Evolutionary conservation across 2,888 invertebrate species (phyloP).

Genomic region (Drosophila kambysellisi): DNA sequence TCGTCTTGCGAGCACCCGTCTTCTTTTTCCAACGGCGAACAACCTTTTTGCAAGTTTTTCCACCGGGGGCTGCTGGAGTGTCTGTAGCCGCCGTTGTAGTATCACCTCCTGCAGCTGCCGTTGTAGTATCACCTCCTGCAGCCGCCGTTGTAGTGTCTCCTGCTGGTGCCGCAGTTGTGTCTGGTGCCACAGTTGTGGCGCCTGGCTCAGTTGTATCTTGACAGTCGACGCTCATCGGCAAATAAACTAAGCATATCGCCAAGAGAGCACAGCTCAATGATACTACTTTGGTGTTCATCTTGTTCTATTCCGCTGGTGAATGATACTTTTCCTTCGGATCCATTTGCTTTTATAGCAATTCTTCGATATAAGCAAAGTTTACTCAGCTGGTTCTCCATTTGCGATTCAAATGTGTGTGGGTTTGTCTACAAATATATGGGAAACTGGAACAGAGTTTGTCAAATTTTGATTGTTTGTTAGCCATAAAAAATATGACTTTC

Average conservation of each 20-base stretch:
- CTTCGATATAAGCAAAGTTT: not conserved
- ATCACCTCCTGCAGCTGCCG: not conserved
- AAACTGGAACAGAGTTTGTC: not conserved
- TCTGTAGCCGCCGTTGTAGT: no score
- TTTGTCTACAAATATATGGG: not conserved
- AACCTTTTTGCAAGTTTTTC: no score
- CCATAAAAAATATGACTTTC: not conserved
- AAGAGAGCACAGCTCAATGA: conserved; percentile 28
- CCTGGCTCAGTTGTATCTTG: not conserved
- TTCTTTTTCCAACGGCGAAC: no score
- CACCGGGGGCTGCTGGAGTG: no score
- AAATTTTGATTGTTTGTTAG: not conserved
- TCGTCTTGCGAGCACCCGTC: no score
- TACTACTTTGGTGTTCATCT: conserved; percentile 24
- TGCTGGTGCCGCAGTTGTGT: not conserved
- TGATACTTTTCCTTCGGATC: conserved; percentile 18
- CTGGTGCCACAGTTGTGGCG: not conserved
- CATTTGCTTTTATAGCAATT: conserved; percentile 24
- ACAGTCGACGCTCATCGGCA: conserved; percentile 14
- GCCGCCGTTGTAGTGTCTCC: not conserved
- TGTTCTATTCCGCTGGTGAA: conserved; percentile 5
- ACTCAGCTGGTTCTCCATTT: not conserved
- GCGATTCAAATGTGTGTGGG: not conserved
- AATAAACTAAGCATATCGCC: conserved; percentile 18
- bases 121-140: no score